phyloP scores from a whole-genome alignment of 2,888 invertebrate species.

The Mythimna albipuncta region DNA sequence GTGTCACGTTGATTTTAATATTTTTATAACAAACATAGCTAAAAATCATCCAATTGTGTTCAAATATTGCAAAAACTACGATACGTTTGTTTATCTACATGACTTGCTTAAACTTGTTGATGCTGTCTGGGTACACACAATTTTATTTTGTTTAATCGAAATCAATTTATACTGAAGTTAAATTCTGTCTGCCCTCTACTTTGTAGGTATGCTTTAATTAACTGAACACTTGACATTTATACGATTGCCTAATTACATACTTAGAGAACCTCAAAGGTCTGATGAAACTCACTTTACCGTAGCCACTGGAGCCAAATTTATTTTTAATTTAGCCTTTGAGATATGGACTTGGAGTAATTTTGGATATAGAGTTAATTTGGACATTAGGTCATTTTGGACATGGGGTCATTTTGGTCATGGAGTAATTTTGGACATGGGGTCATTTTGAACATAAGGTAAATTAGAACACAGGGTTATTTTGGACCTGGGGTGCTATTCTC shows the following conservation, averaged over 20 bases:
- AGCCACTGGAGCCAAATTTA: constrained; percentile 3
- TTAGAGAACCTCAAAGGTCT: constrained; percentile 10
- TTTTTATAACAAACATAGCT: too few relatives aligned
- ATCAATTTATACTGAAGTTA: neutral
- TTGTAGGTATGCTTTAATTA: constrained; percentile 9
- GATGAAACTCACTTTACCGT: neutral
- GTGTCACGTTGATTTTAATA: too few relatives aligned
- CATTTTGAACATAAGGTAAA: neutral
- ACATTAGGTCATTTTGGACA: neutral
- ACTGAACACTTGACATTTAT: constrained; percentile 17
- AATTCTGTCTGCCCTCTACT: constrained; percentile 20
- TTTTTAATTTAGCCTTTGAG: neutral
- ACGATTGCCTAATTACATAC: constrained; percentile 29
- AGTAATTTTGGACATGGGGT: too few relatives aligned
- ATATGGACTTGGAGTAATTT: neutral
- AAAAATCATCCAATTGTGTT: too few relatives aligned
- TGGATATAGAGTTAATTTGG: neutral
- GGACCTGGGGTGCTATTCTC: too few relatives aligned
- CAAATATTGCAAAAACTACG: neutral
- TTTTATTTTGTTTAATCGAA: neutral
- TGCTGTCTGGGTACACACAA: neutral
- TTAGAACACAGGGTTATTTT: neutral
- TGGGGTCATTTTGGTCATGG: too few relatives aligned
- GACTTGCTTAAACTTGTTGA: neutral
- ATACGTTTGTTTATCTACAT: neutral